Percentiles rank a stretch among this genome's conserved stretches.
These are phyloP conservation scores for Hirtodrosophila trivittata DNA, from an alignment of 2,888 invertebrate species.

Conservation along the genomic window DNA sequence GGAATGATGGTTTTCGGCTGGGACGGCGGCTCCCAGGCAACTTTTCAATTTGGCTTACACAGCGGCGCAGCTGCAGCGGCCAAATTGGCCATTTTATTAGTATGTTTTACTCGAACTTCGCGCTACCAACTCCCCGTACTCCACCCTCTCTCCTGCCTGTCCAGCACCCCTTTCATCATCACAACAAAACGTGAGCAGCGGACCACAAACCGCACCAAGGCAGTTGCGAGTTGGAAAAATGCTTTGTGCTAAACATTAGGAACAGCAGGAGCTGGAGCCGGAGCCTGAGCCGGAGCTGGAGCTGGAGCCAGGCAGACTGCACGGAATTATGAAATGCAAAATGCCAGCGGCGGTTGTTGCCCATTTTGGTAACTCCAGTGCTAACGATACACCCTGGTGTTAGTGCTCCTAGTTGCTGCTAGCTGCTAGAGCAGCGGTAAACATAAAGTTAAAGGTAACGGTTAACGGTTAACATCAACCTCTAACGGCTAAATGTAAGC, in stretches of 20 bases:
- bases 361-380: slow-evolving; percentile 53
- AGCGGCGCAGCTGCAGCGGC: slow-evolving; percentile 58
- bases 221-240: background rate
- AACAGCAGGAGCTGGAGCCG: slow-evolving; percentile 3
- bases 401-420: too few species aligned
- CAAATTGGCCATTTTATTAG: slow-evolving; percentile 71
- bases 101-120: slow-evolving; percentile 42
- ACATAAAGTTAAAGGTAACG: slow-evolving; percentile 10
- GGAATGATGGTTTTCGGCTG: background rate
- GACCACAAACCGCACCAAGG: slow-evolving; percentile 39
- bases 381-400: slow-evolving; percentile 11
- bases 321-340: slow-evolving; percentile 59
- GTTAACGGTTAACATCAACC: slow-evolving; percentile 12
- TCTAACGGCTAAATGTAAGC: slow-evolving; percentile 19
- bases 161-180: background rate
- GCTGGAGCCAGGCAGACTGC: slow-evolving; percentile 47
- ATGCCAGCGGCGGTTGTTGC: slow-evolving; percentile 53
- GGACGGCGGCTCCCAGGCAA: too few species aligned
- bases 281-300: background rate
- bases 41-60: slow-evolving; percentile 56
- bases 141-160: background rate
- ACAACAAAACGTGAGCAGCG: background rate
- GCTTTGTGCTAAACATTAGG: slow-evolving; percentile 3
- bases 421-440: too few species aligned
- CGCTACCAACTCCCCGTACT: background rate